Percentiles rank a stretch among this genome's conserved stretches.
phyloP scores from a whole-genome alignment of 2,113 vertebrate species.

The Fregata magnificens region DNA sequence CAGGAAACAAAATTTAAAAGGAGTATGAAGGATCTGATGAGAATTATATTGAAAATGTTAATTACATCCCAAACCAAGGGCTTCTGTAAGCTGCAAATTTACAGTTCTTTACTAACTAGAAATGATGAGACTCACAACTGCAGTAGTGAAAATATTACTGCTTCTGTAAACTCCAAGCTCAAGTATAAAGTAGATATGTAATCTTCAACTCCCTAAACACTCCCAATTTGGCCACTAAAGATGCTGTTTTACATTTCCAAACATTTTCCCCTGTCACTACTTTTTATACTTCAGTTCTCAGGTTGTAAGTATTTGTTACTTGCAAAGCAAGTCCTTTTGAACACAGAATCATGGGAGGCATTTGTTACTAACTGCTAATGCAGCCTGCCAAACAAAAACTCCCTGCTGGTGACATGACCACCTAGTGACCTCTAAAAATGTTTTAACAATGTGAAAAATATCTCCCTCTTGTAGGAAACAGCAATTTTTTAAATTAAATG shows the following conservation, averaged over 20 bases:
- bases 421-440: conserved; percentile 87
- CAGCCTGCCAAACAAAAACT: conserved; percentile 86
- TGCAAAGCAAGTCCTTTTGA: conserved; percentile 80
- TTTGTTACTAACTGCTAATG: conserved; percentile 83
- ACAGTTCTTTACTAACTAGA: conserved; percentile 28
- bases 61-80: not conserved
- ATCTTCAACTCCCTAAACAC: conserved; percentile 77
- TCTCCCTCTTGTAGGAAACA: conserved; percentile 86
- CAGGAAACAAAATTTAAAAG: not conserved
- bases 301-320: conserved; percentile 84
- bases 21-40: not conserved
- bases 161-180: conserved; percentile 77
- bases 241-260: conserved; percentile 81
- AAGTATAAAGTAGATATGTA: conserved; percentile 73
- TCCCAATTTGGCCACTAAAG: conserved; percentile 82
- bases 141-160: conserved; percentile 72
- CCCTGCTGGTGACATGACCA: conserved; percentile 86
- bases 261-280: conserved; percentile 79
- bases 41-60: conserved; percentile 13
- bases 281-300: conserved; percentile 82
- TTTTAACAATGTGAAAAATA: conserved; percentile 92
- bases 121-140: conserved; percentile 67
- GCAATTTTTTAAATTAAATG: conserved; percentile 86
- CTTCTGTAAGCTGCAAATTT: conserved; percentile 38
- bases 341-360: conserved; percentile 79